Evolutionary conservation across 1,140 invertebrate species (phyloP).

Genomic region (Rhagoletis zephyria): DNA sequence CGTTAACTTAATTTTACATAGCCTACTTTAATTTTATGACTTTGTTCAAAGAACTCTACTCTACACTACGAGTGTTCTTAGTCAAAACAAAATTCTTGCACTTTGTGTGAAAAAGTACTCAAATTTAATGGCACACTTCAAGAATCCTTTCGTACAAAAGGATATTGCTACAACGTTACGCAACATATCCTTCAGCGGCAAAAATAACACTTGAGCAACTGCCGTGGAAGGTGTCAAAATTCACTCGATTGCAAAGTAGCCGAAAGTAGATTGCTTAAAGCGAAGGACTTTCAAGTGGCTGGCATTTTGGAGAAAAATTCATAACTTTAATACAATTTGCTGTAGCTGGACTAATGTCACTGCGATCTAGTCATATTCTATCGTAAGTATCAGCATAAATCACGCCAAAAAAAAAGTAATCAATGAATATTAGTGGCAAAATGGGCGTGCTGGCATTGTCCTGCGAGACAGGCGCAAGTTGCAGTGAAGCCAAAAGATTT

Average conservation of each 20-base stretch:
- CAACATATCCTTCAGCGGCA: background rate
- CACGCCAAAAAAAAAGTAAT: conserved; percentile 12
- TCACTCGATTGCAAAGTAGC: conserved; percentile 2
- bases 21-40: background rate
- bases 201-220: background rate
- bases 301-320: background rate
- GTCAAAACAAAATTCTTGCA: background rate
- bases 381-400: background rate
- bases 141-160: conserved; percentile 18
- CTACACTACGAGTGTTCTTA: background rate
- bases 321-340: background rate
- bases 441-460: conserved; percentile 17
- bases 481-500: conserved; percentile 52
- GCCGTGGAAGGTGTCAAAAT: conserved; percentile 43
- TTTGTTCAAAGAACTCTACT: background rate
- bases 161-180: background rate
- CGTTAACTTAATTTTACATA: background rate
- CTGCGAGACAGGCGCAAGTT: background rate
- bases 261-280: background rate
- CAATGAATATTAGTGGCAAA: conserved; percentile 44
- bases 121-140: conserved; percentile 52
- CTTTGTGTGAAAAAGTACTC: conserved; percentile 30
- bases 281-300: background rate
- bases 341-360: background rate
- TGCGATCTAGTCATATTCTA: background rate